Evolutionary conservation across 2,113 vertebrate species (phyloP).

Genomic region (Neodontobutis hainanensis): DNA sequence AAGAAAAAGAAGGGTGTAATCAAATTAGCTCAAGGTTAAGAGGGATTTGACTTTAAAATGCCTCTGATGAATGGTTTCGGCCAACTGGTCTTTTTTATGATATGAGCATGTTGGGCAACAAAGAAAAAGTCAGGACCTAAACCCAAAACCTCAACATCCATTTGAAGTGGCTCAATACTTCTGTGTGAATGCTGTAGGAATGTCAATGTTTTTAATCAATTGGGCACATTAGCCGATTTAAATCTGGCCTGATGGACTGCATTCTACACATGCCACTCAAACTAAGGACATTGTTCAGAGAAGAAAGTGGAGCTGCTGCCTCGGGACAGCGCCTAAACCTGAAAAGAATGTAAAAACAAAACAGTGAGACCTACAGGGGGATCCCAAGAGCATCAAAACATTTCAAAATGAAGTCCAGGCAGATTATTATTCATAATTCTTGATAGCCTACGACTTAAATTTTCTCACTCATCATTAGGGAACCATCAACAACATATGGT

Average conservation of each 20-base stretch:
- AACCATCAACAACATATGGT: too few species aligned
- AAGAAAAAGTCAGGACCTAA: neutral
- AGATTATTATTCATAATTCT: too few species aligned
- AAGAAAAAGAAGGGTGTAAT: conserved; percentile 20
- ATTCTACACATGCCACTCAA: conserved; percentile 50
- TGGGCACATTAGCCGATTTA: conserved; percentile 15
- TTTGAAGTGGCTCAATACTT: conserved; percentile 12
- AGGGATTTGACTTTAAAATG: conserved; percentile 28
- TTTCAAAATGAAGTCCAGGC: conserved; percentile 13
- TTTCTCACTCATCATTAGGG: too few species aligned
- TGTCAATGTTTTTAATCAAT: conserved; percentile 2
- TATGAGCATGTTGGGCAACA: neutral
- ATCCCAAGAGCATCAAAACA: conserved; percentile 2
- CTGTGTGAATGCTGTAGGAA: neutral
- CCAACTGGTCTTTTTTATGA: conserved; percentile 14
- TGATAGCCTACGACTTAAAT: too few species aligned
- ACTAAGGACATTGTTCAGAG: conserved; percentile 41
- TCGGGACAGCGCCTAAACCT: conserved; percentile 27
- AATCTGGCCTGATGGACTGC: conserved; percentile 4
- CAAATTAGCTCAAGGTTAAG: conserved; percentile 45
- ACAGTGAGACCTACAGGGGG: neutral
- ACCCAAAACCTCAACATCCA: conserved; percentile 7
- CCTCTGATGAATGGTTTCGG: conserved; percentile 3
- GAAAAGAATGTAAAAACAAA: conserved; percentile 34
- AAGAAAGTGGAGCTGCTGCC: conserved; percentile 42